Evolutionary conservation across 2,113 vertebrate genomes (phyloP).

Genomic region (Trogon surrucura): DNA sequence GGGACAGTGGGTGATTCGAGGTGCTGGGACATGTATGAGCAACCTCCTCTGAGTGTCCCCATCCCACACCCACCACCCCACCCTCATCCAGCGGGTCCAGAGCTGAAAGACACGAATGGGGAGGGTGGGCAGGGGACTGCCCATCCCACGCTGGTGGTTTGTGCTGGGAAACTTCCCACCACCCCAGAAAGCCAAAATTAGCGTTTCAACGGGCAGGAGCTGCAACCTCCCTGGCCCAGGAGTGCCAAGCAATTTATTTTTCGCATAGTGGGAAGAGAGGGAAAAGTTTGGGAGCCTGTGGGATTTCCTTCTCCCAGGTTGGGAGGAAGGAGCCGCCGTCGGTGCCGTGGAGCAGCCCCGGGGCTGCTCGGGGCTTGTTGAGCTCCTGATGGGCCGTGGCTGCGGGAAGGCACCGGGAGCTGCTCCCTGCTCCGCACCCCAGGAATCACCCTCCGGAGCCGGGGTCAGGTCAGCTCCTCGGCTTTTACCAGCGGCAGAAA

Average conservation of each 20-base stretch:
- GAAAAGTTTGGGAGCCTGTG: not conserved
- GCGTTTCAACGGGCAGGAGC: not conserved
- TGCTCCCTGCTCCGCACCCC: fast-evolving
- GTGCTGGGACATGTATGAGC: fast-evolving
- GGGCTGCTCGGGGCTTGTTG: not conserved
- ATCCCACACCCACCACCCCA: too few species aligned
- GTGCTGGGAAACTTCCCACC: not conserved
- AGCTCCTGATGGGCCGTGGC: fast-evolving
- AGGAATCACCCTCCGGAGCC: not conserved
- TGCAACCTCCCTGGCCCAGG: fast-evolving
- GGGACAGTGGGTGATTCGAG: fast-evolving
- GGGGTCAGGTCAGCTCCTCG: not conserved
- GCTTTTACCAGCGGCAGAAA: not conserved
- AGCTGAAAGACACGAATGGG: fast-evolving
- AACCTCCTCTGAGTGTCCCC: not conserved
- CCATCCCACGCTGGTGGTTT: not conserved
- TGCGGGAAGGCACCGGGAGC: not conserved
- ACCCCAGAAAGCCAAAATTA: not conserved
- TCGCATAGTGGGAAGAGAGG: fast-evolving
- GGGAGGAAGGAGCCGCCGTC: not conserved
- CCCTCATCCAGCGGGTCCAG: fast-evolving
- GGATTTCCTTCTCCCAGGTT: not conserved
- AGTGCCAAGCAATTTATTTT: not conserved
- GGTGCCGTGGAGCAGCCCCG: not conserved
- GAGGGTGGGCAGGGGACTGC: not conserved